Evolutionary conservation across 2,888 invertebrate species (phyloP).

Genomic region (Torymus auratus): DNA sequence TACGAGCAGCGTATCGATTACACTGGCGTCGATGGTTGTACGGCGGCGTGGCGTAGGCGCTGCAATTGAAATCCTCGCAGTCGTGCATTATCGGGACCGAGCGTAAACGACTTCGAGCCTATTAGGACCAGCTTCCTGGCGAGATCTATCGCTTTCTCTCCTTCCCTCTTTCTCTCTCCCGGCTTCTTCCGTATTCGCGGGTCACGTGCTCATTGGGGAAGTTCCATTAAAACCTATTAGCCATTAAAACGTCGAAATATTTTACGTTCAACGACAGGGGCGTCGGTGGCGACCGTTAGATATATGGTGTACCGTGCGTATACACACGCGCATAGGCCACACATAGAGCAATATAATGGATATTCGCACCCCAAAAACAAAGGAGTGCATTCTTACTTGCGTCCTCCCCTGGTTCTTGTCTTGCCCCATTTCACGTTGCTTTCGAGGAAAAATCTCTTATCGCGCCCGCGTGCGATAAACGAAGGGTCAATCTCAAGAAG

Average conservation of each 20-base stretch:
- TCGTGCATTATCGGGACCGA: slow-evolving; percentile 29
- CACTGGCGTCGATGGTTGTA: background rate
- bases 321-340: background rate
- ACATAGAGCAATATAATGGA: background rate
- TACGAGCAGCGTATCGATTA: slow-evolving; percentile 30
- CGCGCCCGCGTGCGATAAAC: background rate
- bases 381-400: slow-evolving; percentile 18
- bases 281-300: slow-evolving; percentile 63
- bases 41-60: background rate
- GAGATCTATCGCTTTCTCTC: slow-evolving; percentile 46
- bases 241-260: slow-evolving; percentile 72
- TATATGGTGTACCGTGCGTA: slow-evolving; percentile 30
- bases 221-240: slow-evolving; percentile 71
- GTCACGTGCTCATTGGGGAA: slow-evolving; percentile 58
- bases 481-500: slow-evolving; percentile 4
- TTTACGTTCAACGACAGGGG: slow-evolving; percentile 69
- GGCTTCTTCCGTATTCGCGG: slow-evolving; percentile 56
- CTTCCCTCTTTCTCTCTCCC: background rate
- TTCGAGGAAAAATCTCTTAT: slow-evolving; percentile 17
- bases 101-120: slow-evolving; percentile 36
- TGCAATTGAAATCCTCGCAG: slow-evolving; percentile 50
- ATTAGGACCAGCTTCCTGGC: slow-evolving; percentile 52
- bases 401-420: background rate
- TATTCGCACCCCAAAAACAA: slow-evolving; percentile 29
- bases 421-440: background rate